A percentile compares a stretch with the other conserved stretches of the same genome.
These are phyloP conservation scores for Cossypha dichroa DNA, from an alignment of 2,797 vertebrate genomes.

Conservation along the genomic window DNA sequence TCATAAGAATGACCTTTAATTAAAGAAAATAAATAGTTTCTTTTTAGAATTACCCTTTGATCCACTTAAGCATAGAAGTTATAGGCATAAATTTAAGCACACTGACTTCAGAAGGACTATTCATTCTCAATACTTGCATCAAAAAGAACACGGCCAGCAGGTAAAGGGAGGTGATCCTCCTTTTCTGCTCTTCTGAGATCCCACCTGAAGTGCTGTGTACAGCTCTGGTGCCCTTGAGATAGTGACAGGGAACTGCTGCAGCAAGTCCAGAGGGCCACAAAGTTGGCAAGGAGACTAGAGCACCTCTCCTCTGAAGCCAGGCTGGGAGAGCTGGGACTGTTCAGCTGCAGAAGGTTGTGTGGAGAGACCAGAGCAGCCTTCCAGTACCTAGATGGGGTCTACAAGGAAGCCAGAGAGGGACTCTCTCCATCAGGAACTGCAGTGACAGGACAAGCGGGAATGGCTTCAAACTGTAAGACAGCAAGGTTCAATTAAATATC, in stretches of 20 bases:
- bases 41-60: background rate
- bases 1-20: background rate
- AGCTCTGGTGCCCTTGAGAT: background rate
- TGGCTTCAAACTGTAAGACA: background rate
- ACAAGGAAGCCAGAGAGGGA: background rate
- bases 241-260: background rate
- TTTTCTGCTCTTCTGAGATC: background rate
- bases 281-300: background rate
- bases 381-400: background rate
- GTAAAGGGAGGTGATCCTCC: background rate
- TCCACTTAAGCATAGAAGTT: background rate
- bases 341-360: background rate
- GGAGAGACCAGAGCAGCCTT: background rate
- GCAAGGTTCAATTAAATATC: background rate
- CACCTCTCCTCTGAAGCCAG: background rate
- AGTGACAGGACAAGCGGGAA: background rate
- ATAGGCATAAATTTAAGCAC: background rate
- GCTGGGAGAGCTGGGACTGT: background rate
- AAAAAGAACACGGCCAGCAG: background rate
- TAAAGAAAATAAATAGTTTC: constrained; percentile 3
- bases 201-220: background rate
- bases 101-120: background rate
- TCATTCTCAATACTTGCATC: background rate
- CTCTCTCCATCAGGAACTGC: background rate
- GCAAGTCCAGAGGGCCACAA: background rate